Base-by-base conservation (phyloP, 2,888 invertebrate species). In the Lutraria lutraria region DNA sequence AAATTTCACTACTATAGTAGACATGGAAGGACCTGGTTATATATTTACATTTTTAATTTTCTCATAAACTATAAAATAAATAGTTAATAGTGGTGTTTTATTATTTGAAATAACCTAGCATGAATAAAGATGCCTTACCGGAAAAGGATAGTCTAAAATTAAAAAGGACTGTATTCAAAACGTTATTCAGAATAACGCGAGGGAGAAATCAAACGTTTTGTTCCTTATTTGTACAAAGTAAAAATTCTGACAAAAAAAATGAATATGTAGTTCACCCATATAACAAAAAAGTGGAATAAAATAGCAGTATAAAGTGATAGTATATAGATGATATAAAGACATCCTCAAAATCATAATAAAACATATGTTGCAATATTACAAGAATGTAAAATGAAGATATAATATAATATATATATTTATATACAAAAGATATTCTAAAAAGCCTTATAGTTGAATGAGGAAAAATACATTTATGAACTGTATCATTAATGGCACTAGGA, bases 391-490 rank as follows among this genome's bases (percentile, higher is more conserved):
- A 89, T 76, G 83, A 85, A 53, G 80, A 82, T 82, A 81, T 76
- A 31, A 87, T 76, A 82, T 43, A 43, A 87, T 86, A 68, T 56
- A 81, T 53, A 82, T 89, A 87, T 88, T 29, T 89, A 76, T 76
- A 34, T 76, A 89, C 87, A 89, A 85, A 88, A 91, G 85, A 80
- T 87, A 88, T 84, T 88, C 86, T 88, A 88, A 91, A 88, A 85
- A 89, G 89, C 89, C 76, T 89, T 68, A 89, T 68, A 68, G 87
- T 72, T 82, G 56, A 83, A 87, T 87, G 89, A 83, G 84, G 87
- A 86, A 85, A 88, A 90, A 90, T 89, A 90, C 83, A 90, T 84
- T 54, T 54, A 88, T 90, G 86, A 88, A 88, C 88, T 88, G 90
- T 88, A 53, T 86, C 84, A 56, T 53, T 79, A 85, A 85, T 85